Conservation (phyloP, 2,888 invertebrate genomes). For the Aleiodes testaceus region DNA sequence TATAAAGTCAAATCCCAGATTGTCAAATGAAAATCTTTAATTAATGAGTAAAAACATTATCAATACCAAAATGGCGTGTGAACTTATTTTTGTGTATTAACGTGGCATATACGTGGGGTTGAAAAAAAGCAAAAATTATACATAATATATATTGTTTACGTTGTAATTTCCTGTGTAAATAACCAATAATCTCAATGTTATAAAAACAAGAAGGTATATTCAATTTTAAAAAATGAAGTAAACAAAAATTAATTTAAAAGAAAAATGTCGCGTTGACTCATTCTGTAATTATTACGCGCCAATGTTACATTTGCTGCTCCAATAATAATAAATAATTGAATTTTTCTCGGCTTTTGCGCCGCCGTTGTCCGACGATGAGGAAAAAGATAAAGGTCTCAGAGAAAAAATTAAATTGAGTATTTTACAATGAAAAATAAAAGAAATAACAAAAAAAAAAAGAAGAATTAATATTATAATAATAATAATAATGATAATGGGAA, state of each 20-base stretch:
- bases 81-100: slow-evolving; percentile 50
- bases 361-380: slow-evolving; percentile 36
- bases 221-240: not conserved
- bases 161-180: slow-evolving; percentile 44
- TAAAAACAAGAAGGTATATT: slow-evolving; percentile 15
- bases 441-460: slow-evolving; percentile 38
- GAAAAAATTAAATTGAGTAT: slow-evolving; percentile 37
- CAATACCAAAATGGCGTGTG: slow-evolving; percentile 49
- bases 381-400: slow-evolving; percentile 42
- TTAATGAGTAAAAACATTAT: slow-evolving; percentile 36
- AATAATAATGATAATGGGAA: slow-evolving; percentile 36
- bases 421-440: slow-evolving; percentile 27
- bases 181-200: slow-evolving; percentile 40
- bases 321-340: slow-evolving; percentile 25
- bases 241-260: slow-evolving; percentile 1
- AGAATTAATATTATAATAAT: slow-evolving; percentile 32
- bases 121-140: slow-evolving; percentile 30
- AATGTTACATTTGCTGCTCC: slow-evolving; percentile 42
- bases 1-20: slow-evolving; percentile 35
- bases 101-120: slow-evolving; percentile 46
- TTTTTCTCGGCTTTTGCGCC: slow-evolving; percentile 14
- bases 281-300: slow-evolving; percentile 48
- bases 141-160: slow-evolving; percentile 36
- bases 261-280: slow-evolving; percentile 41
- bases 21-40: slow-evolving; percentile 17